Evolutionary conservation across 2,113 vertebrate genomes (phyloP), one percentile per base, ranked within the genome.

Genomic region (Larimichthys polyactis): DNA sequence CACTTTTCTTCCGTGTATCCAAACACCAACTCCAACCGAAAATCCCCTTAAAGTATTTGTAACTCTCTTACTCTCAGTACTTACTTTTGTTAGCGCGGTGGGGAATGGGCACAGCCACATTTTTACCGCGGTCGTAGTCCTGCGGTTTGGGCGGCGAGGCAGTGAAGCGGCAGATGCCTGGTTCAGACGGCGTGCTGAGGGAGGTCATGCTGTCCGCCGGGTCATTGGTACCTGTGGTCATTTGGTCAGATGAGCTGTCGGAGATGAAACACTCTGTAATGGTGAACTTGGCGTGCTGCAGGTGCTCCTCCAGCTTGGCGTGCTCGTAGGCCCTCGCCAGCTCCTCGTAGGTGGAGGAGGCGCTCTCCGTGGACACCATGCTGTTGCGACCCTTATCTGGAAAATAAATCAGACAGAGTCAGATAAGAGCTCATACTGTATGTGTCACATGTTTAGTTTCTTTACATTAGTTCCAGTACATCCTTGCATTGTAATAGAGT

Each of bases 261-360:
- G 97, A 99, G 94, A 99, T 97, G 96, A 99, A 99, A 91, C 98
- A 99, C 92, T 99, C 98, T 0, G 98, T 99, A 94, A 99, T 98
- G 95, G 98, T 98, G 8, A 99, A 99, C 94, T 98, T 99, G 94
- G 98, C 98, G 0, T 99, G 97, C 73, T 98, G 97, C 85, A 99
- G 95, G 93, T 99, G 98, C 90, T 99, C 98, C 94, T 99, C 98
- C 89, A 99, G 94, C 93, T 98, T 98, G 46, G 98, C 98, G 0
- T 99, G 98, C 87, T 99, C 98, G 0, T 99, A 99, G 77, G 98
- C 98, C 0, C 97, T 94, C 0, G 98, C 98, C 95, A 99, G 95
- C 94, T 99, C 98, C 94, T 99, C 98, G 0, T 99, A 99, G 27
- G 98, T 99, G 44, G 98, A 99, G 0, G 98, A 99, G 55, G 97